Base-by-base conservation (phyloP, 2,797 vertebrate species). In the Acrossocheilus wenchowensis region DNA sequence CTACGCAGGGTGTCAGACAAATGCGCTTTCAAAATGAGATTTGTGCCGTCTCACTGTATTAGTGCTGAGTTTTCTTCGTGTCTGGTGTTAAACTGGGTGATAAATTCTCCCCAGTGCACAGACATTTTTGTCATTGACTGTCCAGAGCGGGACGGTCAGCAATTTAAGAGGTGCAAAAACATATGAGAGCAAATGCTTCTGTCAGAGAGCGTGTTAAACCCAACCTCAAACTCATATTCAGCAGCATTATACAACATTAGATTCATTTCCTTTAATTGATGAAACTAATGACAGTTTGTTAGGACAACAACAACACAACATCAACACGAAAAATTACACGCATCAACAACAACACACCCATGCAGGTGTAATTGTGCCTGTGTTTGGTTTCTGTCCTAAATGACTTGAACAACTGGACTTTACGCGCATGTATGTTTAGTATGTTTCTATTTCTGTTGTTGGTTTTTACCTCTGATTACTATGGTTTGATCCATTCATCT, bases 401-500 rank as follows among this genome's bases (percentile, higher is more conserved):
- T 50, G 66, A 6, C 23, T 23, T 45, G 39, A 71, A 41, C 11
- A 11, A 69, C 10, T 43, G 43, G 43, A 45, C 50, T 52, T 54
- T 8, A 54, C 21, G 6, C 21, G 21, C 54, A 21, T 57, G 52
- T 21, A 1, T 57, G 52, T 54, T 54, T 54, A 54, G 6, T 54
- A 21, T 54, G 54, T 23, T 23, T 21, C 52, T 54, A 21, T 54
- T 54, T 54, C 19, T 57, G 21, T 23, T 1, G 7, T 9, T 57
- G 19, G 54, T 21, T 57, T 54, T 57, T 23, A 57, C 54, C 54
- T 23, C 54, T 57, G 54, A 57, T 74, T 30, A 30, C 30, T 30
- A 30, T 30, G 30, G 30, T 30, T 30, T 30, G 30, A 30, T 26
- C 92, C 96, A 97, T 94, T 96, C 95, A 92, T 95, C 94, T 91